Evolutionary conservation across 2,797 vertebrate genomes (phyloP), one percentile per base, ranked within the genome.

Genomic region (Tapirus indicus): DNA sequence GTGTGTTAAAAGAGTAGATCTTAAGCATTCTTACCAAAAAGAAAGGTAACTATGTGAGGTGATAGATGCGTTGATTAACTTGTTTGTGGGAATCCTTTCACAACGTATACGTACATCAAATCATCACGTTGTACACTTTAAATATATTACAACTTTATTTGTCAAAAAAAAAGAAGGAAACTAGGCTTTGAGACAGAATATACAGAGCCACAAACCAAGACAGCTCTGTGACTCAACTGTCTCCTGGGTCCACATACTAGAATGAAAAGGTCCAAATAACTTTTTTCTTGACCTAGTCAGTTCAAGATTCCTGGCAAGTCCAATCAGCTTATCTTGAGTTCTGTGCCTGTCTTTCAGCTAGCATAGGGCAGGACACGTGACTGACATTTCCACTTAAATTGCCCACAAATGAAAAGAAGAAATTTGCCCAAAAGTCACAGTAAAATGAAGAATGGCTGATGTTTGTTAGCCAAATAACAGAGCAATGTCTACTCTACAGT

Each of bases 181-280:
- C 49, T 47, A 90, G 71, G 20, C 44, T 94, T 93, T 79, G 7
- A 68, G 52, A 84, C 47, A 64, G 41, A 60, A 56, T 13, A 74
- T 75, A 35, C 8, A 93, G 47, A 69, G 83, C 7, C 62, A 90
- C 38, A 79, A 91, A 77, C 41, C 62, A 91, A 93, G n/a, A 82
- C 5, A 91, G 11, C 6, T 62, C 58, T 58, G 32, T 12, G 52
- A 87, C 18, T 68, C 23, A 17, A 16, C 32, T 1, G 2, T 68
- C 25, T 75, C 52, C 16, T 69, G 25, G 25, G 35, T 88, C 64
- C n/a, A 88, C 72, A 87, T 17, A 20, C 23, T 91, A 29, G 41
- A 79, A 68, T 82, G 21, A 91, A 79, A 52, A 62, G 17, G 27
- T 62, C 49, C 52, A 62, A 69, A n/a, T 56, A 74, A 85, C 71